Percentiles rank a stretch among this genome's conserved stretches.
Evolutionary conservation across 2,888 invertebrate genomes (phyloP).

Genomic region (Platycnemis pennipes): DNA sequence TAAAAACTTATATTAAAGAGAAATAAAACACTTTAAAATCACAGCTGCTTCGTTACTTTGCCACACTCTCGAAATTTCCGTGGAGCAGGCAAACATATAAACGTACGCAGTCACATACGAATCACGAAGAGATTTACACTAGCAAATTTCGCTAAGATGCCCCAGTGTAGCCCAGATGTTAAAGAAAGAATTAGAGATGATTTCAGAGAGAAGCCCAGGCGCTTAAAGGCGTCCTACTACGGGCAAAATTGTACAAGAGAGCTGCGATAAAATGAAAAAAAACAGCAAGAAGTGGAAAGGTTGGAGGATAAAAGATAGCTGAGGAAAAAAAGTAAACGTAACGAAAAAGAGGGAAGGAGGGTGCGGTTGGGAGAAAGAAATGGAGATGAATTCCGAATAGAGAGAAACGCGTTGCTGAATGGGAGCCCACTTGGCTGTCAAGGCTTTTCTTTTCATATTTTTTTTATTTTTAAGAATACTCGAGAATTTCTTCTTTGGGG

Average conservation of each 20-base stretch:
- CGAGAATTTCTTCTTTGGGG: constrained; percentile 12
- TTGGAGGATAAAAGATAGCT: neutral
- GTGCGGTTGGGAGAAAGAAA: neutral
- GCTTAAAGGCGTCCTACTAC: constrained; percentile 29
- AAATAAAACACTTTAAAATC: too few relatives aligned
- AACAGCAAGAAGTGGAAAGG: neutral
- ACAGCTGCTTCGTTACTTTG: too few relatives aligned
- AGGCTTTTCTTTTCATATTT: neutral
- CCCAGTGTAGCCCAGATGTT: neutral
- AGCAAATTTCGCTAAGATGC: neutral
- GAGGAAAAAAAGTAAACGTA: neutral
- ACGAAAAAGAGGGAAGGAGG: neutral
- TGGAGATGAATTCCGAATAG: constrained; percentile 8
- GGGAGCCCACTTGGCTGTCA: constrained; percentile 27
- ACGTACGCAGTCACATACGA: too few relatives aligned
- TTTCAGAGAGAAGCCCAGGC: neutral
- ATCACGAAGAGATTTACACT: neutral
- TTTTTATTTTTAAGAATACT: constrained; percentile 23
- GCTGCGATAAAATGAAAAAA: neutral
- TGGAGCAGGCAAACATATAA: too few relatives aligned
- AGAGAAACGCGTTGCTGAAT: neutral
- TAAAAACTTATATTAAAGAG: too few relatives aligned
- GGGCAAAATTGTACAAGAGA: neutral
- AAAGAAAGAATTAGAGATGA: neutral
- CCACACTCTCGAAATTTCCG: too few relatives aligned